Percentiles rank a stretch among this genome's conserved stretches.
Evolutionary conservation across 35 echinoderm and acorn worm genomes (phyloP).

Genomic region (Apostichopus californicus): DNA sequence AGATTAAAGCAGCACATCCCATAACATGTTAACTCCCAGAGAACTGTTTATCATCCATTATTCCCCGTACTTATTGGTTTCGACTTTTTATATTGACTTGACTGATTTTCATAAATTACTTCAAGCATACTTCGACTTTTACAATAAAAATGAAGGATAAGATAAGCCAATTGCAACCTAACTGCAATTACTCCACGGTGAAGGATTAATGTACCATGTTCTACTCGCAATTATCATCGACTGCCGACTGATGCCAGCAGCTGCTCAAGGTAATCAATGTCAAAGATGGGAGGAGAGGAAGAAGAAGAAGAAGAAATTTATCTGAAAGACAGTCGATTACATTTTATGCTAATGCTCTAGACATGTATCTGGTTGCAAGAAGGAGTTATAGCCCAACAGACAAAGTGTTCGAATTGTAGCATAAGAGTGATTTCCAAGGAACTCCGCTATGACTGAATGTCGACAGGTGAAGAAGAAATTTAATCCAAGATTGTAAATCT

Average conservation of each 20-base stretch:
- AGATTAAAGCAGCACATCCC: too few species aligned
- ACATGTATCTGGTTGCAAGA: not conserved
- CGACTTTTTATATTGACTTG: not conserved
- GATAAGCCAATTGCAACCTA: not conserved
- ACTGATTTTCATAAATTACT: constrained; percentile 1
- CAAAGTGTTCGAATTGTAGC: too few species aligned
- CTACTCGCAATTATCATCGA: not conserved
- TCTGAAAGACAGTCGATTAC: not conserved
- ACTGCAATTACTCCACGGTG: not conserved
- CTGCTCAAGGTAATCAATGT: not conserved
- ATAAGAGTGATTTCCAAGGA: too few species aligned
- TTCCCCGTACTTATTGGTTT: not conserved
- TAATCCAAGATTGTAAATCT: too few species aligned
- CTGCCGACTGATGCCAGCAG: not conserved
- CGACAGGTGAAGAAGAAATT: too few species aligned
- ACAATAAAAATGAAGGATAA: not conserved
- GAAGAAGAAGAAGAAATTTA: not conserved
- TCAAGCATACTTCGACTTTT: not conserved
- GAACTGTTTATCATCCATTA: not conserved
- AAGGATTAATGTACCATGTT: constrained; percentile 4
- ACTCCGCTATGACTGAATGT: too few species aligned
- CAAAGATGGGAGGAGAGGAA: not conserved
- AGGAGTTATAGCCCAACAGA: not conserved
- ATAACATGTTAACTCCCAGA: too few species aligned
- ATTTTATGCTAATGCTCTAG: not conserved